These are phyloP conservation scores for Monopis laevigella DNA, from an alignment of 2,888 invertebrate species.

Conservation along the genomic window DNA sequence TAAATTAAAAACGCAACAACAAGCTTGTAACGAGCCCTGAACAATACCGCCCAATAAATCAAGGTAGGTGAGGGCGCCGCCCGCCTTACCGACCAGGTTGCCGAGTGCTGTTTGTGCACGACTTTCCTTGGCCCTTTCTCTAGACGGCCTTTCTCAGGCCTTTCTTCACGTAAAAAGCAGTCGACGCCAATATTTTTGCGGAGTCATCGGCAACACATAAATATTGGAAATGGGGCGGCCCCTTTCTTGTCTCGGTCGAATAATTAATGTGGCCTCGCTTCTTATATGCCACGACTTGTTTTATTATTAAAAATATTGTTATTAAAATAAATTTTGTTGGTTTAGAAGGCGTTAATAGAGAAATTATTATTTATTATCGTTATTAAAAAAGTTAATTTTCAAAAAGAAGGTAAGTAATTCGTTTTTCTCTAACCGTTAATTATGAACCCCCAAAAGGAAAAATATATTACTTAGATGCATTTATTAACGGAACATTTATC, in stretches of 20 bases:
- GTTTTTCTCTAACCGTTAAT: no score
- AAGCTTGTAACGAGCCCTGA: conserved; percentile 61
- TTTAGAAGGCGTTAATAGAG: no score
- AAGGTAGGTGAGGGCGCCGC: conserved; percentile 55
- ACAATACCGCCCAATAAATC: conserved; percentile 65
- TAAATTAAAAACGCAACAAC: conserved; percentile 68
- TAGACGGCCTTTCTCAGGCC: conserved; percentile 57
- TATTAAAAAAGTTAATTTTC: no score
- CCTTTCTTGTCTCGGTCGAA: conserved; percentile 63
- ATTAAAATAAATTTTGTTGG: conserved; percentile 3
- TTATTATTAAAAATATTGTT: conserved; percentile 48
- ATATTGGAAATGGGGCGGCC: conserved; percentile 66
- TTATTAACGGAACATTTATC: no score
- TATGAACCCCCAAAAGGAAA: no score
- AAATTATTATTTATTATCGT: no score
- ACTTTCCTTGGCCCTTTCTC: conserved; percentile 29
- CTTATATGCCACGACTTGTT: conserved; percentile 54
- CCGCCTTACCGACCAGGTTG: no score
- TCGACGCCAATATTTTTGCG: conserved; percentile 62
- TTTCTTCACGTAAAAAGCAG: conserved; percentile 66
- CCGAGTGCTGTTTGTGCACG: conserved; percentile 60
- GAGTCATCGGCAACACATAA: conserved; percentile 69
- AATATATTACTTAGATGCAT: no score
- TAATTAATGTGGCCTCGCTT: conserved; percentile 61
- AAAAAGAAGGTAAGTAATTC: no score